Conservation (phyloP, 2,888 invertebrate genomes). For the Synanthedon myopaeformis region DNA sequence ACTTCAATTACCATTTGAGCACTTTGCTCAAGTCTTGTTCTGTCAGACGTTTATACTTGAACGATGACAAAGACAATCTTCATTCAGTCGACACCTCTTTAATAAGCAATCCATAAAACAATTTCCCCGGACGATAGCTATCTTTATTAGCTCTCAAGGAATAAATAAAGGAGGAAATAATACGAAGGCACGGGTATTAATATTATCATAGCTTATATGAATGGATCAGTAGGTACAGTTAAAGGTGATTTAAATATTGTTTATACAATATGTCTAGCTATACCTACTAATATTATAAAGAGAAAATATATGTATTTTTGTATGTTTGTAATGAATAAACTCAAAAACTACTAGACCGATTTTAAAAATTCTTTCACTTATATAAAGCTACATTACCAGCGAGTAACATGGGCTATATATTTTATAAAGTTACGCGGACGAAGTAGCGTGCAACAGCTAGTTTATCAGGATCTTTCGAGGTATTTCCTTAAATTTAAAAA, state of each 20-base stretch:
- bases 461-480: no score
- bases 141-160: conserved; percentile 29
- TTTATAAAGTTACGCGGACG: no score
- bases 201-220: conserved; percentile 12
- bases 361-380: no score
- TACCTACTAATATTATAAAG: no score
- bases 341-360: no score
- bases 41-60: conserved; percentile 39
- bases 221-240: not conserved
- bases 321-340: no score
- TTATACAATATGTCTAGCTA: not conserved
- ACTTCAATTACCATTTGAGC: no score
- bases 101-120: conserved; percentile 52
- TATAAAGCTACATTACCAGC: no score
- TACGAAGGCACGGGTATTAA: conserved; percentile 25
- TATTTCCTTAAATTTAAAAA: no score
- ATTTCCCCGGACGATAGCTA: conserved; percentile 30
- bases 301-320: no score
- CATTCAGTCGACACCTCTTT: conserved; percentile 14
- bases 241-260: not conserved
- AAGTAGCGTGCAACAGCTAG: no score
- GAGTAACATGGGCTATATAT: no score
- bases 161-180: conserved; percentile 30
- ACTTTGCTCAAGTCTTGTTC: conserved; percentile 17
- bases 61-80: conserved; percentile 7